Base-by-base conservation (phyloP, 2,888 invertebrate genomes). In the Drosophila melanosoma region DNA sequence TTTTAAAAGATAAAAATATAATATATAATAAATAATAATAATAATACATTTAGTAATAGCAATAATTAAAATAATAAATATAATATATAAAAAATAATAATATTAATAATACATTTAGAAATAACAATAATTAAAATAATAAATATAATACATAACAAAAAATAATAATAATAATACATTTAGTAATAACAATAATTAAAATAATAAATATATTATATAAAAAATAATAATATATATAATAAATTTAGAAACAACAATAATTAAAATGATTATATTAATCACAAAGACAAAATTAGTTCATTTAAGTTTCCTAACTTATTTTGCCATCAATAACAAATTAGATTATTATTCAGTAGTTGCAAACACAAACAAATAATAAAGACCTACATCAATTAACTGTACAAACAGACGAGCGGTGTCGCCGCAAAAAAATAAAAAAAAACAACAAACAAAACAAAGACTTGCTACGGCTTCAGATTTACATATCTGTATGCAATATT, bases 381-480 rank as follows among this genome's bases (percentile, higher is more conserved):
- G 11, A 36, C 15, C 26, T 45, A 29, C 15, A 32, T 17, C 69
- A 79, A 79, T 72, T 70, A 79, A 68, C 65, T 70, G 12, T 49
- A 52, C 68, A 70, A 79, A 76, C 68, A 77, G 10, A 32, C 26
- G 12, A 12, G 20, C 20, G 51, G 57, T 51, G 45, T 57, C 56
- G 38, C 49, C 61, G 40, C 26, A 17, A n/a, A 35, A 38, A 66
- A 56, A 64, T 20, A 17, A n/a, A 35, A 38, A 66, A 56, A 64
- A 35, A 12, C 35, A 48, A 56, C 62, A 35, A 12, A 38, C 38
- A 71, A 59, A 29, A 29, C 26, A 26, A 29, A 29, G 6, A 29
- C 64, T 49, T 70, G 48, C 65, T 79, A 79, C 7, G 79, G 79
- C 76, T 80, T 80, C 80, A 10, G 79, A 79, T 79, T 79, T 79